Evolutionary conservation across 2,113 vertebrate genomes (phyloP).

Genomic region (Perca schrenkii): DNA sequence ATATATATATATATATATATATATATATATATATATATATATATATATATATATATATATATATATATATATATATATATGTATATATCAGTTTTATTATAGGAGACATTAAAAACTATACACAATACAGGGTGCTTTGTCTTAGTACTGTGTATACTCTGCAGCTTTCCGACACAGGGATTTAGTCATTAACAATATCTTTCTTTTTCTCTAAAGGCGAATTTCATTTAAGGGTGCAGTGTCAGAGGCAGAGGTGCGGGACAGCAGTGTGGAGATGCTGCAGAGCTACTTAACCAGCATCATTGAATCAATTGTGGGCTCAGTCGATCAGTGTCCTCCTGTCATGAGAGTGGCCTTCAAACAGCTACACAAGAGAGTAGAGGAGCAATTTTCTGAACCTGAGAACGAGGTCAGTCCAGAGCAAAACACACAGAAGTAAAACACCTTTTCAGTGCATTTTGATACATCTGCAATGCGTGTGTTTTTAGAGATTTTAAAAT

Average conservation of each 20-base stretch:
- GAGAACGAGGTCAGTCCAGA: conserved; percentile 86
- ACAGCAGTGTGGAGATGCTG: conserved; percentile 92
- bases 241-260: conserved; percentile 87
- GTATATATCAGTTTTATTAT: neutral
- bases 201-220: conserved; percentile 81
- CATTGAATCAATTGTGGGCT: conserved; percentile 88
- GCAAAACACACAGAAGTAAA: neutral
- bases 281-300: conserved; percentile 88
- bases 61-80: no score
- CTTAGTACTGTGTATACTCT: neutral
- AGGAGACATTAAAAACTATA: neutral
- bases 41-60: no score
- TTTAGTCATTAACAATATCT: conserved; percentile 14
- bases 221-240: conserved; percentile 90
- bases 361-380: conserved; percentile 87
- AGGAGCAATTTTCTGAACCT: conserved; percentile 85
- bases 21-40: no score
- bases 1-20: no score
- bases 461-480: neutral
- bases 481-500: neutral
- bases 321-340: conserved; percentile 86
- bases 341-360: conserved; percentile 91
- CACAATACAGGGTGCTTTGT: neutral
- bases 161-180: neutral
- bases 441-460: neutral